A percentile compares a stretch with the other conserved stretches of the same genome.
These are phyloP conservation scores for Puffinus mauretanicus DNA, from an alignment of 2,113 vertebrate genomes.

Conservation along the genomic window DNA sequence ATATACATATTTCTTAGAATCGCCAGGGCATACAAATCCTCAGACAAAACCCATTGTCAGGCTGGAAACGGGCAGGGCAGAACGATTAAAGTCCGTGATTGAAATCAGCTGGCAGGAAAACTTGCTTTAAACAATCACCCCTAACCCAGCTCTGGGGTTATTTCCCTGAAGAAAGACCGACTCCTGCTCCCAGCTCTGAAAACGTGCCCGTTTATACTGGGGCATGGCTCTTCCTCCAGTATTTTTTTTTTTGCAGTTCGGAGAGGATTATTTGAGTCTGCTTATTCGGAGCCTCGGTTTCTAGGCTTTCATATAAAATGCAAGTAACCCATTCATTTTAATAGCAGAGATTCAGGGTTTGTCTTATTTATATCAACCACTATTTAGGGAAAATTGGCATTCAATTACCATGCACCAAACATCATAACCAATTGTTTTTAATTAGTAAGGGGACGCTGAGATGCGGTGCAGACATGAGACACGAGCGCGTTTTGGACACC, in stretches of 20 bases:
- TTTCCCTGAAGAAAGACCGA: not conserved
- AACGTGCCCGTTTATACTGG: not conserved
- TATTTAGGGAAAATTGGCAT: not conserved
- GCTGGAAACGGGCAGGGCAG: not conserved
- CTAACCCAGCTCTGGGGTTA: not conserved
- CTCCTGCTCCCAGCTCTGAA: not conserved
- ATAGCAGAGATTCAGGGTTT: not conserved
- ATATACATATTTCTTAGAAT: not conserved
- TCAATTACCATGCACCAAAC: not conserved
- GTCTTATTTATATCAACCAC: not conserved
- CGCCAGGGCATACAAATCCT: not conserved
- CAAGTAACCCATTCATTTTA: not conserved
- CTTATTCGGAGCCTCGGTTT: not conserved
- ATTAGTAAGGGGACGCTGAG: not conserved
- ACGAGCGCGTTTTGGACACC: fast-evolving
- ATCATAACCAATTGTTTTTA: not conserved
- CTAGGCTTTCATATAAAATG: not conserved
- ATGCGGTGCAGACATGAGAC: not conserved
- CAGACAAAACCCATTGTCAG: not conserved
- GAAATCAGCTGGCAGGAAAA: not conserved
- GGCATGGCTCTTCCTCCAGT: not conserved
- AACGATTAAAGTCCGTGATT: fast-evolving
- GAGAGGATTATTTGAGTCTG: not conserved
- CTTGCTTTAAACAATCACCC: not conserved
- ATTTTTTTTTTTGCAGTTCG: not conserved